These are phyloP conservation scores for Thripadectes ignobilis DNA, from an alignment of 2,797 vertebrate genomes.

Conservation along the genomic window DNA sequence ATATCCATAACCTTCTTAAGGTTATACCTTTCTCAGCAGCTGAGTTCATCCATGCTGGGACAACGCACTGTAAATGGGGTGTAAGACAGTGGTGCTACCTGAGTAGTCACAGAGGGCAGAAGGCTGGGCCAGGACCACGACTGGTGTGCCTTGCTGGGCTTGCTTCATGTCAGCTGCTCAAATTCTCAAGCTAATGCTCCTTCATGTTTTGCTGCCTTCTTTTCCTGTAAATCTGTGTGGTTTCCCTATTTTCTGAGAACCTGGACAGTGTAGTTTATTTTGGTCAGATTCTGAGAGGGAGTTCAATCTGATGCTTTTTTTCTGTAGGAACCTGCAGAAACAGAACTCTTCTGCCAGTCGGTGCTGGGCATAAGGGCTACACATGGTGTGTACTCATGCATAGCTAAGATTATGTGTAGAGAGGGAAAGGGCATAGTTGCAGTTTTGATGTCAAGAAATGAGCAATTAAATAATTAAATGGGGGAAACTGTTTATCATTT, in stretches of 20 bases:
- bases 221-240: neutral
- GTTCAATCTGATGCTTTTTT: neutral
- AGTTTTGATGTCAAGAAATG: neutral
- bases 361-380: neutral
- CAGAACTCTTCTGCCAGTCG: neutral
- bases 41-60: neutral
- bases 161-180: neutral
- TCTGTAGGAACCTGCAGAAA: neutral
- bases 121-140: neutral
- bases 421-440: neutral
- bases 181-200: neutral
- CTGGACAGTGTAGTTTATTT: neutral
- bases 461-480: neutral
- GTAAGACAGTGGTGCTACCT: neutral
- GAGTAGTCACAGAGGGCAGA: neutral
- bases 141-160: rapidly evolving
- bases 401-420: neutral
- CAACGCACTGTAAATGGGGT: neutral
- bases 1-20: neutral
- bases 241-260: neutral
- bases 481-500: neutral
- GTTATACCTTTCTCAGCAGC: neutral
- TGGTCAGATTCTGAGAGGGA: neutral
- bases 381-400: neutral
- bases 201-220: neutral